These are phyloP conservation scores for Cryptus viduatorius DNA, from an alignment of 2,888 invertebrate species.

Conservation along the genomic window DNA sequence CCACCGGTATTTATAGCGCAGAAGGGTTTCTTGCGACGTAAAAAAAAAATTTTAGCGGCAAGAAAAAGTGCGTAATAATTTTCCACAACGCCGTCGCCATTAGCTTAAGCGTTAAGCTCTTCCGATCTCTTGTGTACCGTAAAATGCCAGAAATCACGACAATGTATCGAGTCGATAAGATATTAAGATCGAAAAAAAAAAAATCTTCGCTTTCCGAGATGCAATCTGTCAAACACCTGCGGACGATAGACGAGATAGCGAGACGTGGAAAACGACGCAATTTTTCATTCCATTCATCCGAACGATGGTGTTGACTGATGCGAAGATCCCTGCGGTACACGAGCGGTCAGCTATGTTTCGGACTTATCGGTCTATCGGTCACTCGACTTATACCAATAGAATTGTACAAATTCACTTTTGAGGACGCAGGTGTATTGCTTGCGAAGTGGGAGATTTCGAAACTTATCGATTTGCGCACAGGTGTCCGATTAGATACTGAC, in stretches of 20 bases:
- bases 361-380: slow-evolving; percentile 20
- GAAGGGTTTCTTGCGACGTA: too few relatives aligned
- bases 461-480: slow-evolving; percentile 51
- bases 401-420: not conserved
- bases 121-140: not conserved
- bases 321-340: not conserved
- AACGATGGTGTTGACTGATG: not conserved
- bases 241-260: not conserved
- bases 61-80: not conserved
- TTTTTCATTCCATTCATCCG: not conserved
- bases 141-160: not conserved
- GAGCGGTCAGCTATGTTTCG: not conserved
- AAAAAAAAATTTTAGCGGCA: not conserved
- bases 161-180: not conserved
- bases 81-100: not conserved
- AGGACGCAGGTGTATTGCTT: slow-evolving; percentile 38
- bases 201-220: not conserved
- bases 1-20: too few relatives aligned
- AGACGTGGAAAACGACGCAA: not conserved
- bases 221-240: not conserved
- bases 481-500: slow-evolving; percentile 60
- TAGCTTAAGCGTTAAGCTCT: not conserved
- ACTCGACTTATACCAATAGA: not conserved
- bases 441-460: slow-evolving; percentile 4
- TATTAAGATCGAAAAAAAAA: not conserved